Evolutionary conservation across 2,888 invertebrate genomes (phyloP).

Genomic region (Himalopsyche japonica): DNA sequence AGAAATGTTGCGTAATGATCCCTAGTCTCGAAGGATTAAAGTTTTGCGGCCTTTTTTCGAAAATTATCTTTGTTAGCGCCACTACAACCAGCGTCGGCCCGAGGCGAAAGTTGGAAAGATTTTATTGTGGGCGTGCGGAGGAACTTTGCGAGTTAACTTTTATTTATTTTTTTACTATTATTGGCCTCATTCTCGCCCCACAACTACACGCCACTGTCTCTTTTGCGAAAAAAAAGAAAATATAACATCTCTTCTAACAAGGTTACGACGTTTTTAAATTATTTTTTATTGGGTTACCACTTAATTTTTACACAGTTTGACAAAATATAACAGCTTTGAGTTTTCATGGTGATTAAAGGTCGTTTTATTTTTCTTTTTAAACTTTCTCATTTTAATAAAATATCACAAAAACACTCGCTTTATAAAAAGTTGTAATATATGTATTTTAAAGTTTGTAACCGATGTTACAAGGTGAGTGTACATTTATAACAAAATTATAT

Average conservation of each 20-base stretch:
- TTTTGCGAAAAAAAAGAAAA: background rate
- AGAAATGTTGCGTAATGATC: background rate
- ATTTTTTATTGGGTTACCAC: background rate
- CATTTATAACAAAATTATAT: too few species aligned
- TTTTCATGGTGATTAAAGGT: too few species aligned
- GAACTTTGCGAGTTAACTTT: background rate
- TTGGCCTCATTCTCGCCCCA: background rate
- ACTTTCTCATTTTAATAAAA: too few species aligned
- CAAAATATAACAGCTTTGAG: too few species aligned
- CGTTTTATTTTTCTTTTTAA: too few species aligned
- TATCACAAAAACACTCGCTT: too few species aligned
- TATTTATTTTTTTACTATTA: constrained; percentile 1
- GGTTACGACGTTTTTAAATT: background rate
- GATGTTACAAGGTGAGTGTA: too few species aligned
- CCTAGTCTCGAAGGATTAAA: background rate
- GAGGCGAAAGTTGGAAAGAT: background rate
- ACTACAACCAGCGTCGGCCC: background rate
- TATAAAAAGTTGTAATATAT: too few species aligned
- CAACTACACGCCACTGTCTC: background rate
- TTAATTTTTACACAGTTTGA: background rate
- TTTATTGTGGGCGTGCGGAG: background rate
- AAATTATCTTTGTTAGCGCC: background rate
- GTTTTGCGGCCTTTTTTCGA: background rate
- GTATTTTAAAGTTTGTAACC: too few species aligned
- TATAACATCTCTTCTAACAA: background rate